Evolutionary conservation across 2,797 vertebrate genomes (phyloP), one percentile per base, ranked within the genome.

Genomic region (Danio jaintianensis): DNA sequence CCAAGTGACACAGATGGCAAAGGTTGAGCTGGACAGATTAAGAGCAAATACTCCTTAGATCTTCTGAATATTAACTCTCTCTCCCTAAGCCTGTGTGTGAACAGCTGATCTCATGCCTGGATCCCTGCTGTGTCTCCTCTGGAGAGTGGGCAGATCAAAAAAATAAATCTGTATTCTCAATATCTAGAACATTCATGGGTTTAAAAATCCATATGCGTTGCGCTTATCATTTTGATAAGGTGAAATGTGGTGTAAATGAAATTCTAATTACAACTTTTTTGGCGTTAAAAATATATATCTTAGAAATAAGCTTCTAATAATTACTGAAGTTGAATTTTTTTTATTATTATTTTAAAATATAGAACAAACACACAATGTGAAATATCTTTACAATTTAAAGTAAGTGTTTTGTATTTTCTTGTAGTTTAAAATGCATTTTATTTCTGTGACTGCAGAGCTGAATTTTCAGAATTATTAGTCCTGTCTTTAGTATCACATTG

Each of bases 21-120:
- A 61, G 72, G 43, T 50, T 20, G 58, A 74, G 58, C 43, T 61
- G 11, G 58, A 62, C 13, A 38, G 47, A 63, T 52, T 15, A 63
- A 74, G 16, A 13, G n/a, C 11, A 38, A 36, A 9, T 61, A 58
- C 7, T 15, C 5, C 20, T 22, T 22, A 56, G 52, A 63, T 40
- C 73, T 64, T 64, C n/a, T 75, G 8, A 75, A 42, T 64, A 64
- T 53, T 40, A 50, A 63, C 12, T 75, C n/a, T 62, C 47, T 66
- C 3, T 29, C 29, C 50, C 20, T 53, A 45, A 7, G 36, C n/a
- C 38, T 29, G 36, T 22, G 22, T 29, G 29, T 29, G 29, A 43
- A 29, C n/a, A 40, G 38, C 73, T 64, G n/a, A 36, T 64, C 48
- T 64, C 38, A 10, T 7, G 38, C 36, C n/a, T 4, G 5, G n/a